phyloP scores from a whole-genome alignment of 2,888 invertebrate genomes.

The Athetis lepigone region DNA sequence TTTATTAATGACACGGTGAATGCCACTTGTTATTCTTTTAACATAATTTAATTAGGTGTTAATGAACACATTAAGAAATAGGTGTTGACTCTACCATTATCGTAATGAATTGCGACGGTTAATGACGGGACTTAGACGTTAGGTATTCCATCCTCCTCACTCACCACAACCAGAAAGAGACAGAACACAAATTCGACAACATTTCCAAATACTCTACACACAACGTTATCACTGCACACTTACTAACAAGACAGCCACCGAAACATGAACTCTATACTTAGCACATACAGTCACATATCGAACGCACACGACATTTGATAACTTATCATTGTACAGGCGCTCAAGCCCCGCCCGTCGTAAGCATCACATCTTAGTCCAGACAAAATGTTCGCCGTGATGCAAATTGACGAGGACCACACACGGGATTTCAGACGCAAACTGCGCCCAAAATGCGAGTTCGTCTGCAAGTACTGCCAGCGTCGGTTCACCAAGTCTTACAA shows the following conservation, averaged over 20 bases:
- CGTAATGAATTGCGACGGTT: conserved; percentile 60
- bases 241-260: conserved; percentile 64
- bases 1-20: conserved; percentile 27
- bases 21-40: conserved; percentile 35
- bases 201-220: conserved; percentile 63
- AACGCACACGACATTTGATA: conserved; percentile 81
- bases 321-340: conserved; percentile 86
- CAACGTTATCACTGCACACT: conserved; percentile 66
- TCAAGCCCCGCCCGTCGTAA: conserved; percentile 88
- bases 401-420: conserved; percentile 96
- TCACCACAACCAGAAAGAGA: conserved; percentile 55
- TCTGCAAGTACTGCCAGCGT: conserved; percentile 99
- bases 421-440: conserved; percentile 96
- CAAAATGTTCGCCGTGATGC: conserved; percentile 97
- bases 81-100: conserved; percentile 51
- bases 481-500: conserved; percentile 99
- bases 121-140: conserved; percentile 66
- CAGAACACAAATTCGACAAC: conserved; percentile 60
- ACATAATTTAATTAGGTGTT: conserved; percentile 40
- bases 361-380: conserved; percentile 88
- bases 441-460: conserved; percentile 98
- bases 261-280: conserved; percentile 63
- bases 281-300: conserved; percentile 72
- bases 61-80: conserved; percentile 36
- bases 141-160: conserved; percentile 58